These are phyloP conservation scores for Chrysocyon brachyurus DNA, from an alignment of 2,797 vertebrate species.

Conservation along the genomic window DNA sequence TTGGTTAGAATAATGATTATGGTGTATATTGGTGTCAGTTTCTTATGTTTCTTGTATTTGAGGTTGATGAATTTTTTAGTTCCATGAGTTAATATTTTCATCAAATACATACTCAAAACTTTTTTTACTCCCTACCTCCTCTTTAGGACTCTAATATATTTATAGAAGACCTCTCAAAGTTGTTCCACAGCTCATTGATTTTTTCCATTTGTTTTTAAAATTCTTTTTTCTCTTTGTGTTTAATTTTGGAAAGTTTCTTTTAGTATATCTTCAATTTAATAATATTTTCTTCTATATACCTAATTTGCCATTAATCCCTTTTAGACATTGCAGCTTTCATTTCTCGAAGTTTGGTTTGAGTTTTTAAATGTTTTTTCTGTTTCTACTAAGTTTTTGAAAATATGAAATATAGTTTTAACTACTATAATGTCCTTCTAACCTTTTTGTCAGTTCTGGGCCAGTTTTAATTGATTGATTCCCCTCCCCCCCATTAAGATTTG, in stretches of 20 bases:
- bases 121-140: not conserved
- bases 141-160: not conserved
- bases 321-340: not conserved
- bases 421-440: not conserved
- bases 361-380: not conserved
- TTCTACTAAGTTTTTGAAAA: not conserved
- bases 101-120: not conserved
- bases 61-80: not conserved
- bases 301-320: not conserved
- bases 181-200: not conserved
- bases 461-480: not conserved
- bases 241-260: constrained; percentile 21
- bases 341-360: not conserved
- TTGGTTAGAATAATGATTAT: not conserved
- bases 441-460: not conserved
- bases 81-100: not conserved
- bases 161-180: not conserved
- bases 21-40: not conserved
- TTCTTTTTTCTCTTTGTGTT: not conserved
- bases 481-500: not conserved
- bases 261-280: not conserved
- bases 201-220: not conserved
- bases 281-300: constrained; percentile 9
- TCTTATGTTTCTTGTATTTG: not conserved
- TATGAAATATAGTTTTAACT: not conserved